These are phyloP conservation scores for Temnopleurus reevesii DNA, from an alignment of 53 echinoderm and acorn worm species.

Conservation along the genomic window DNA sequence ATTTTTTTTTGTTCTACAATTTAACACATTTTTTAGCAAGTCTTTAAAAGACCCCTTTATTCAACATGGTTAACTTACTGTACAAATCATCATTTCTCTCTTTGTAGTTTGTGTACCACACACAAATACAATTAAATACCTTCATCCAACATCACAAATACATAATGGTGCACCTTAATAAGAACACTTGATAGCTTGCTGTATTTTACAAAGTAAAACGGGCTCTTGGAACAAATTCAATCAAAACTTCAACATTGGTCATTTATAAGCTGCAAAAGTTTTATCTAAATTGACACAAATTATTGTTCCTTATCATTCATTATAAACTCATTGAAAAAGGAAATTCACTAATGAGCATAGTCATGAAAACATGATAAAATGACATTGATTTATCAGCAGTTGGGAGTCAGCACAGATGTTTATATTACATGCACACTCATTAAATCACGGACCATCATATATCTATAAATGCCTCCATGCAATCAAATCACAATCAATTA, in stretches of 20 bases:
- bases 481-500: too few relatives aligned
- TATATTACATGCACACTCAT: too few relatives aligned
- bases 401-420: too few relatives aligned
- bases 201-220: slow-evolving; percentile 1
- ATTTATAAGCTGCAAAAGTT: not conserved
- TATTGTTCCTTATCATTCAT: too few relatives aligned
- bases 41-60: not conserved
- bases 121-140: slow-evolving; percentile 24
- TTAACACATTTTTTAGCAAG: not conserved
- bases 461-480: too few relatives aligned
- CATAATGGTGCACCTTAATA: slow-evolving; percentile 26
- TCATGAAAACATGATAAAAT: too few relatives aligned
- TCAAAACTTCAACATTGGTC: not conserved
- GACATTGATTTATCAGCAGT: too few relatives aligned
- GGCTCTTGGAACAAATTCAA: not conserved
- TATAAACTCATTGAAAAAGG: too few relatives aligned
- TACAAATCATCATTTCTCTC: not conserved
- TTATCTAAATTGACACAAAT: too few relatives aligned
- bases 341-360: too few relatives aligned
- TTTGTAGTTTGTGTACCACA: not conserved
- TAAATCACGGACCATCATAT: too few relatives aligned
- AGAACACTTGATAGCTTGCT: slow-evolving; percentile 33
- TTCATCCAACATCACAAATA: not conserved
- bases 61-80: not conserved
- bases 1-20: not conserved